phyloP scores from a whole-genome alignment of 2,888 invertebrate species.

The Sepiola atlantica region DNA sequence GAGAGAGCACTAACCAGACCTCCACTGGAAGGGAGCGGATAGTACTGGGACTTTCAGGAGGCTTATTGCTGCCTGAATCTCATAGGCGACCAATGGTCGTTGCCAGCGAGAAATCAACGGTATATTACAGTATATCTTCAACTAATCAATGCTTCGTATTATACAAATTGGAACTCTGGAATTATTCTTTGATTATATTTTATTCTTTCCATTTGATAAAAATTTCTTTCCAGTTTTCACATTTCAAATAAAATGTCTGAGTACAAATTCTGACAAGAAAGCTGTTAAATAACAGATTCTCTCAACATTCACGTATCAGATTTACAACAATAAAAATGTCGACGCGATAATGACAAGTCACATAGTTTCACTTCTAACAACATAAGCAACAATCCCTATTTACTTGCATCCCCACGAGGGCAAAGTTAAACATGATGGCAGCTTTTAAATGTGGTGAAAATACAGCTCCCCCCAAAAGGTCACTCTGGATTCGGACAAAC shows the following conservation, averaged over 20 bases:
- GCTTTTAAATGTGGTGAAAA: too few species aligned
- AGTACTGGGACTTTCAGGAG: too few species aligned
- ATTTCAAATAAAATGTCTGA: not conserved
- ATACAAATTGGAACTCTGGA: not conserved
- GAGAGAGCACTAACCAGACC: too few species aligned
- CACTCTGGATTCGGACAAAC: too few species aligned
- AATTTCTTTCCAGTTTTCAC: not conserved
- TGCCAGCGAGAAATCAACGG: too few species aligned
- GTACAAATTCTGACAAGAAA: not conserved
- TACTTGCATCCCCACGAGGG: too few species aligned
- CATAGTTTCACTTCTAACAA: not conserved
- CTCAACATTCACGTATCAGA: not conserved
- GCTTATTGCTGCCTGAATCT: too few species aligned
- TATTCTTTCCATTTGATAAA: not conserved
- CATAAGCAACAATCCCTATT: not conserved
- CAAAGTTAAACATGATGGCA: too few species aligned
- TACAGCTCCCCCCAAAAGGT: too few species aligned
- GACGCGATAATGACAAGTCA: not conserved
- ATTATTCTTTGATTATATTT: not conserved
- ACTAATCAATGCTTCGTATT: not conserved
- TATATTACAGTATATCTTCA: not conserved
- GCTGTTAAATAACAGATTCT: not conserved
- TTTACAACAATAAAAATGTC: conserved; percentile 23
- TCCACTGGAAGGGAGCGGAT: too few species aligned
- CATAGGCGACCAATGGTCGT: too few species aligned